Percentiles rank a stretch among this genome's conserved stretches.
Evolutionary conservation across 2,113 vertebrate genomes (phyloP).

Genomic region (Ancistrus triradiatus): DNA sequence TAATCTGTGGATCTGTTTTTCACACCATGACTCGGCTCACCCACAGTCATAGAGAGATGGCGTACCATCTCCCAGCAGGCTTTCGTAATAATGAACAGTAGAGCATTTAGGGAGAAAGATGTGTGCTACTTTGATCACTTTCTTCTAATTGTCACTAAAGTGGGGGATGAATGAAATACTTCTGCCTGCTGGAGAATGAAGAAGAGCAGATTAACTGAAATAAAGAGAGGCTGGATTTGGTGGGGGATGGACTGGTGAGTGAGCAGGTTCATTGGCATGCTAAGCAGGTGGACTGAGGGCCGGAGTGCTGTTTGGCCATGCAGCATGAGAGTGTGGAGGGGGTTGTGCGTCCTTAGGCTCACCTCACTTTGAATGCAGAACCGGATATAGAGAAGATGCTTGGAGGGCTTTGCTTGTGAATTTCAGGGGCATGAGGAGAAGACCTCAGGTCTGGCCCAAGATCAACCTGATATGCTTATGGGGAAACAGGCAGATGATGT

Average conservation of each 20-base stretch:
- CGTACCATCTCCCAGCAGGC: not conserved
- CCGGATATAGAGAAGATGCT: constrained; percentile 7
- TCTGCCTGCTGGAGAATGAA: not conserved
- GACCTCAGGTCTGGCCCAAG: constrained; percentile 21
- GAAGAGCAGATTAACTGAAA: not conserved
- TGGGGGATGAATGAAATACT: not conserved
- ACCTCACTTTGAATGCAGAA: constrained; percentile 32
- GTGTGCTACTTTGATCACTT: not conserved
- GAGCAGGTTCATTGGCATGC: constrained; percentile 31
- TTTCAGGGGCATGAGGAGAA: constrained; percentile 31
- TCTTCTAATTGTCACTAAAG: constrained; percentile 1
- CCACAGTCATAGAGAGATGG: constrained; percentile 8
- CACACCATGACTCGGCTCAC: not conserved
- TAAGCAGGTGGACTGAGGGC: constrained; percentile 27
- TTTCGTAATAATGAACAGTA: constrained; percentile 1
- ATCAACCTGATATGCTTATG: no score
- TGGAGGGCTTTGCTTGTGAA: constrained; percentile 33
- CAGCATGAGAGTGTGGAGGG: constrained; percentile 36
- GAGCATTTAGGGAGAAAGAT: constrained; percentile 3
- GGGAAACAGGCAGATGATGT: not conserved
- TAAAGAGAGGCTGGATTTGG: not conserved
- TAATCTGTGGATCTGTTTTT: constrained; percentile 20
- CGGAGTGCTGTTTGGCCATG: constrained; percentile 34
- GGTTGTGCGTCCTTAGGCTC: constrained; percentile 6
- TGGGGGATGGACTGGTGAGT: not conserved